Evolutionary conservation across 2,797 vertebrate species (phyloP).

Genomic region (Kryptolebias ocellatus): DNA sequence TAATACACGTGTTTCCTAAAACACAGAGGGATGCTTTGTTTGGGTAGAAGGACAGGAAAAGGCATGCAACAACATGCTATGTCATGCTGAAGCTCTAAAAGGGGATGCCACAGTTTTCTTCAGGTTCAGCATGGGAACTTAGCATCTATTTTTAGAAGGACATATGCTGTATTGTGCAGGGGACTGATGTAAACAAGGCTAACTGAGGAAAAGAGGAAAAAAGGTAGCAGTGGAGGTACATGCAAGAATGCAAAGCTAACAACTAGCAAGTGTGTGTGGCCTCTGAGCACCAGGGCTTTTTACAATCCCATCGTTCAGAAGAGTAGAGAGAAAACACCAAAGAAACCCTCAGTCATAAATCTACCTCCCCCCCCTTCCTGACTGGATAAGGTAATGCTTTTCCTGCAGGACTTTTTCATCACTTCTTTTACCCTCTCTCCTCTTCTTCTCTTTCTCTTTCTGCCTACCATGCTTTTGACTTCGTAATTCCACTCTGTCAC

Average conservation of each 20-base stretch:
- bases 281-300: conserved; percentile 51
- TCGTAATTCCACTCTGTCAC: conserved; percentile 62
- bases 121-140: conserved; percentile 66
- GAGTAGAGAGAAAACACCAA: conserved; percentile 70
- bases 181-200: conserved; percentile 60
- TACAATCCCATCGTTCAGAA: conserved; percentile 53
- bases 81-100: conserved; percentile 83
- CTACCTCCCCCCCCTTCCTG: conserved; percentile 29
- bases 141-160: conserved; percentile 80
- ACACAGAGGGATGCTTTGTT: conserved; percentile 77
- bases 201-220: neutral
- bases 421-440: conserved; percentile 30
- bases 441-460: conserved; percentile 16
- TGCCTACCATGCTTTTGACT: conserved; percentile 38
- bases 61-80: conserved; percentile 65
- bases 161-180: conserved; percentile 42
- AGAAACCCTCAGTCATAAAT: conserved; percentile 65
- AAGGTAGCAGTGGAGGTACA: neutral
- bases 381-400: conserved; percentile 63
- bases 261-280: conserved; percentile 10
- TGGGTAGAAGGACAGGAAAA: conserved; percentile 37
- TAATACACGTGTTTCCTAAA: conserved; percentile 82
- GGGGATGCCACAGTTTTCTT: conserved; percentile 70
- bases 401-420: conserved; percentile 48
- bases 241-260: conserved; percentile 22